These are phyloP conservation scores for Callyntrura sp. DNA, from an alignment of 2,888 invertebrate species.

Conservation along the genomic window DNA sequence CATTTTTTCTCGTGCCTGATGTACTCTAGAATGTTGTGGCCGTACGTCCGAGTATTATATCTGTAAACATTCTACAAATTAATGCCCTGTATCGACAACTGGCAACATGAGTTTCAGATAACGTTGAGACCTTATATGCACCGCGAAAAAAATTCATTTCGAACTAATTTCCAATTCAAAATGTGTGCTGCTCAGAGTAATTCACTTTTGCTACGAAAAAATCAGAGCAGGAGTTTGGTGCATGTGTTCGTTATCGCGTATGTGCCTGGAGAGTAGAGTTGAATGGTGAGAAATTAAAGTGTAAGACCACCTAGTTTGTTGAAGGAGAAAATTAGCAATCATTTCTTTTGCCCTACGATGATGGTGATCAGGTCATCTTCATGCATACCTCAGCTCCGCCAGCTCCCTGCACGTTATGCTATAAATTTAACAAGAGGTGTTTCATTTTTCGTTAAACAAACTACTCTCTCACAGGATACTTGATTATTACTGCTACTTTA, in stretches of 20 bases:
- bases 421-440: conserved; percentile 57
- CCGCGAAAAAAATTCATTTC: background rate
- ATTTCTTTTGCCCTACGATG: conserved; percentile 30
- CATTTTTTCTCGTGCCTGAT: background rate
- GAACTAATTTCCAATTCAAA: conserved; percentile 1
- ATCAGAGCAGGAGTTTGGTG: background rate
- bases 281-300: conserved; percentile 22
- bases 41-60: conserved; percentile 5
- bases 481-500: conserved; percentile 8
- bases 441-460: conserved; percentile 36
- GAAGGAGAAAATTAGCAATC: conserved; percentile 64
- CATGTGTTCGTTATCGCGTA: background rate
- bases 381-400: background rate
- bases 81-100: conserved; percentile 18
- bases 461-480: conserved; percentile 12
- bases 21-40: background rate
- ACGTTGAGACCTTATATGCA: background rate
- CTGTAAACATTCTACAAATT: conserved; percentile 30
- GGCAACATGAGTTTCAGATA: background rate
- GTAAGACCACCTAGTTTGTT: conserved; percentile 62
- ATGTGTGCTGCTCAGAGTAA: background rate
- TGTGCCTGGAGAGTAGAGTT: background rate
- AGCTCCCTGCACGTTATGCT: conserved; percentile 20
- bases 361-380: conserved; percentile 4
- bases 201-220: background rate